These are phyloP conservation scores for Tachuris rubrigastra DNA, from an alignment of 2,113 vertebrate genomes.

Conservation along the genomic window DNA sequence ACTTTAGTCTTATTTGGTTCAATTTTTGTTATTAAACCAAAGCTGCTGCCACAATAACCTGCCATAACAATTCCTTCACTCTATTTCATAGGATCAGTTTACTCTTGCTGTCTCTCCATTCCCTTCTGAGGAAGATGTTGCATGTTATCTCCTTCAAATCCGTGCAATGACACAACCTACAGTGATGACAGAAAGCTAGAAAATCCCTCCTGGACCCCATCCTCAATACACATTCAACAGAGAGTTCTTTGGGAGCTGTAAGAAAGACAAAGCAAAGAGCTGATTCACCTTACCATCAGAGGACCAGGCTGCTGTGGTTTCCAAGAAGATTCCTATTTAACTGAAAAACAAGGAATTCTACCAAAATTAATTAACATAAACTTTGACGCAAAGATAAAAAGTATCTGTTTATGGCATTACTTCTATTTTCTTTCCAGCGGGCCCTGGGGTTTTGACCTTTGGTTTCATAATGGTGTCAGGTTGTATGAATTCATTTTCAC, in stretches of 20 bases:
- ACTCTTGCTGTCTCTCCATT: background rate
- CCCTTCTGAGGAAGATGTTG: background rate
- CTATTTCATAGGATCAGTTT: background rate
- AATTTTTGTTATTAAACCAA: background rate
- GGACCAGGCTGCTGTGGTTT: background rate
- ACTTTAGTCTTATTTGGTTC: background rate
- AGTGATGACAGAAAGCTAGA: background rate
- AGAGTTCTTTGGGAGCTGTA: background rate
- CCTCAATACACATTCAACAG: background rate
- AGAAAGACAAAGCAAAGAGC: background rate
- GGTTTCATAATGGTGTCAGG: background rate
- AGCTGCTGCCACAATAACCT: background rate
- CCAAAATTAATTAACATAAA: background rate
- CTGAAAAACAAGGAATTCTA: background rate
- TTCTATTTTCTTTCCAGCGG: background rate
- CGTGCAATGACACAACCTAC: background rate
- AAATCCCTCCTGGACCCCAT: background rate
- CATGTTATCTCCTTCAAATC: background rate
- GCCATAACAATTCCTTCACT: background rate
- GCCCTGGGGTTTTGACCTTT: background rate
- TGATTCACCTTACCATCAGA: background rate
- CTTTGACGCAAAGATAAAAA: background rate
- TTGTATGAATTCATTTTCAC: background rate
- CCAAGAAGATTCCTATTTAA: background rate
- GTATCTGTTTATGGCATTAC: background rate